Evolutionary conservation across 2,797 vertebrate genomes (phyloP).

Genomic region (Acridotheres tristis): DNA sequence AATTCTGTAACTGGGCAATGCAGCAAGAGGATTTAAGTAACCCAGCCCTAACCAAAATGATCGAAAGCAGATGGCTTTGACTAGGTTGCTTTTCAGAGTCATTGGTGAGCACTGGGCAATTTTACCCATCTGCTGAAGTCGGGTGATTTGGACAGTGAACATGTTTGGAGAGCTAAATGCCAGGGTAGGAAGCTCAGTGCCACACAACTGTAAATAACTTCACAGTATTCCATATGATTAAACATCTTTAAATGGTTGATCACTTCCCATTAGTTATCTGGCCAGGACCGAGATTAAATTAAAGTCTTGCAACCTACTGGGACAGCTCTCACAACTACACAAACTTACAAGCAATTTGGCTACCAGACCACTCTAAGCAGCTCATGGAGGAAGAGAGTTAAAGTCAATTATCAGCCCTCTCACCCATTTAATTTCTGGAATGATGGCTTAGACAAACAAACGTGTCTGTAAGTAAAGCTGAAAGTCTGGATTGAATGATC

Average conservation of each 20-base stretch:
- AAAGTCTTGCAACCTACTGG: background rate
- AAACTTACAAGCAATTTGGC: background rate
- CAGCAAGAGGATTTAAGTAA: background rate
- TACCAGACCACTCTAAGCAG: background rate
- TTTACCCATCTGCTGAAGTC: background rate
- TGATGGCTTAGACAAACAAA: background rate
- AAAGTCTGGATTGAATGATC: background rate
- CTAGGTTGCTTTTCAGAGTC: background rate
- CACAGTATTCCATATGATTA: background rate
- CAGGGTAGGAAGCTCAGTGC: background rate
- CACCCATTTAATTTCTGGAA: background rate
- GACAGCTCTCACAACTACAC: background rate
- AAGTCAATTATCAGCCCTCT: background rate
- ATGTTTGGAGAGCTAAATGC: background rate
- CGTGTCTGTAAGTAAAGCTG: background rate
- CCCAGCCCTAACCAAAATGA: background rate
- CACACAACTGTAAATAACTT: background rate
- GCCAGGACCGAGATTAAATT: conserved; percentile 5
- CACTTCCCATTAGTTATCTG: conserved; percentile 15
- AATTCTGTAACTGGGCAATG: background rate
- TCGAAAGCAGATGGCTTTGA: background rate
- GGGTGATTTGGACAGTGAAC: background rate
- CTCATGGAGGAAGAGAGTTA: background rate
- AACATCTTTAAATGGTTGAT: conserved; percentile 16
- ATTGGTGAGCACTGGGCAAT: background rate